phyloP scores from a whole-genome alignment of 2,888 invertebrate species.

The Vannuccia rotundouncinata region DNA sequence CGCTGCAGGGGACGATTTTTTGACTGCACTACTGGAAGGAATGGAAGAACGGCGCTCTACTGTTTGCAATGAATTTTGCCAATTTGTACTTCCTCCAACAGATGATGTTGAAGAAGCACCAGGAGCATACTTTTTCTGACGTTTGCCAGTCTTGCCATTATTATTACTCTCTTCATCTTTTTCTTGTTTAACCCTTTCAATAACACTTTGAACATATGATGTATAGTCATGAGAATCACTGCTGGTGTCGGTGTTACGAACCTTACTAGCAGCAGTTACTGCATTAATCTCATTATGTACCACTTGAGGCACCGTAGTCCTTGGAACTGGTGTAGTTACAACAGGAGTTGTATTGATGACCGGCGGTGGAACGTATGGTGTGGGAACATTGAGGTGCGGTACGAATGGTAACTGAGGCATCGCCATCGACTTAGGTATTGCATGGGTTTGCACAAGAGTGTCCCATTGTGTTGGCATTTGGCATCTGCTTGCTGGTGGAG shows the following conservation, averaged over 20 bases:
- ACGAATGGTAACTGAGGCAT: neutral
- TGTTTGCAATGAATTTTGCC: neutral
- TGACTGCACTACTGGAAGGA: neutral
- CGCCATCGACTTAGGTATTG: neutral
- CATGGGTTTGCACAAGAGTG: neutral
- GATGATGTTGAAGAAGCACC: neutral
- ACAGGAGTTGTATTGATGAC: neutral
- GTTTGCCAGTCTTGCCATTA: conserved; percentile 22
- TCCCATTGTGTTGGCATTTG: conserved; percentile 1
- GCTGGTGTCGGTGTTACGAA: conserved; percentile 12
- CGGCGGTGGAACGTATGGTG: neutral
- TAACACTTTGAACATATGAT: conserved; percentile 34
- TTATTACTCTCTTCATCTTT: conserved; percentile 30
- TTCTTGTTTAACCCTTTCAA: conserved; percentile 33
- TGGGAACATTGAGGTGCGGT: too few species aligned
- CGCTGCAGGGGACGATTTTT: neutral
- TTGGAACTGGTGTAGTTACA: neutral
- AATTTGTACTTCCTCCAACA: neutral
- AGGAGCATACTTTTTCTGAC: conserved; percentile 29
- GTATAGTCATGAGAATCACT: conserved; percentile 25
- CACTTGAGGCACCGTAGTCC: neutral
- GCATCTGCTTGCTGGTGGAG: neutral
- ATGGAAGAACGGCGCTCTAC: neutral
- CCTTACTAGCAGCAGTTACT: neutral
- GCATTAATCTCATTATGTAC: neutral